Base-by-base conservation (phyloP, 2,888 invertebrate species). In the Nebria salina region DNA sequence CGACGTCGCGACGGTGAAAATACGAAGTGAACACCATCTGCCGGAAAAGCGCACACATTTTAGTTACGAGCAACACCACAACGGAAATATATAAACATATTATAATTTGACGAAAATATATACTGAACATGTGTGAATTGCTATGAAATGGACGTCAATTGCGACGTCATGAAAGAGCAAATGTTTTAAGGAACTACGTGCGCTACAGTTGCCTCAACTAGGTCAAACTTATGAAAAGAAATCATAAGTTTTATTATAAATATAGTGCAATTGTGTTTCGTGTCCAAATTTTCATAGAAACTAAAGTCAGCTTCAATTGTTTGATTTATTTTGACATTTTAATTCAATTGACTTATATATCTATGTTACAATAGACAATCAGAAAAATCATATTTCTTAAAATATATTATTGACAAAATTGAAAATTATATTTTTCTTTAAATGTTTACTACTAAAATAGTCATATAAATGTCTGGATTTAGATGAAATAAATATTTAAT, bases 71-170 rank as follows among this genome's bases (percentile, higher is more conserved):
- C 13, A 54, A 8, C 54, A 54, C 54, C 68, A 15, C 68, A 68
- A 15, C 68, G n/a, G 3, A 25, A 9, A 68, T 68, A 25, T n/a
- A 9, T 15, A 15, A 25, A 68, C 15, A 25, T 25, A 73, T 13
- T 68, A 68, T 68, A 68, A 68, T 68, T 68, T 54, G 1, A 54
- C 13, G 54, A 54, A 54, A 54, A 54, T 54, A 54, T 54, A 54
- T 4, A 54, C 54, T 54, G 4, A 54, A 54, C 13, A 54, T 54
- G 9, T 6, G 7, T 43, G 13, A 54, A 54, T 11, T 54, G 34
- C 5, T 34, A 34, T 5, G 34, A 54, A 54, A 11, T 13, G 13
- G 1, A 8, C 54, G 54, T 8, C 54, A 54, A 11, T 13, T 54
- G 20, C 54, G 54, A 54, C 54, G 54, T 54, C 54, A 54, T 3